Conservation (phyloP, 2,797 vertebrate genomes). For the Apogon talboti region DNA sequence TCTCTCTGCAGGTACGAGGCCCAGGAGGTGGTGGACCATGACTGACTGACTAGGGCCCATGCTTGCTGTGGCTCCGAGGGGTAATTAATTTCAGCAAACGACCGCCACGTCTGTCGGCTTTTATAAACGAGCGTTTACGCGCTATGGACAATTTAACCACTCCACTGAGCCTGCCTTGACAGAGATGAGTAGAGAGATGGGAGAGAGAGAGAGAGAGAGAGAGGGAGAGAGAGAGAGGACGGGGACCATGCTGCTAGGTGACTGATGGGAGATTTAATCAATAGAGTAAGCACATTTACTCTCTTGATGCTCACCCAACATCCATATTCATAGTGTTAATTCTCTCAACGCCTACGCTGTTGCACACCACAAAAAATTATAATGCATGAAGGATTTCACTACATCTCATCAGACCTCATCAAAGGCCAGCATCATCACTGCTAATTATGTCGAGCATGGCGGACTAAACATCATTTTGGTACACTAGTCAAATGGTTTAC, state of each 20-base stretch:
- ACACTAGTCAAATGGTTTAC: slow-evolving; percentile 42
- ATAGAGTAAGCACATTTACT: slow-evolving; percentile 84
- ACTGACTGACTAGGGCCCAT: slow-evolving; percentile 81
- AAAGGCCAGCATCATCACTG: slow-evolving; percentile 68
- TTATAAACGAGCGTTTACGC: slow-evolving; percentile 88
- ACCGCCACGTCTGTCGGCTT: slow-evolving; percentile 86
- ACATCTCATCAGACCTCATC: slow-evolving; percentile 75
- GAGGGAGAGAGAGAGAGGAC: slow-evolving; percentile 19
- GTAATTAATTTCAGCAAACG: slow-evolving; percentile 89
- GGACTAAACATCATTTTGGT: slow-evolving; percentile 53
- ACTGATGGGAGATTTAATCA: slow-evolving; percentile 83
- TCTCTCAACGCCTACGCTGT: slow-evolving; percentile 70
- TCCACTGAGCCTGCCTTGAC: slow-evolving; percentile 81
- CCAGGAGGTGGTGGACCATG: slow-evolving; percentile 75
- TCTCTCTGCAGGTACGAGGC: slow-evolving; percentile 69
- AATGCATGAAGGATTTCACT: slow-evolving; percentile 73
- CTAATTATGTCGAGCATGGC: slow-evolving; percentile 67
- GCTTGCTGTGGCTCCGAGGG: slow-evolving; percentile 79
- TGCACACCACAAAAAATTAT: slow-evolving; percentile 70
- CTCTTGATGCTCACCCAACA: slow-evolving; percentile 75
- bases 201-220: slow-evolving; percentile 8
- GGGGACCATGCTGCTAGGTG: slow-evolving; percentile 64
- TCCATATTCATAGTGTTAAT: slow-evolving; percentile 82
- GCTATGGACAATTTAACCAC: slow-evolving; percentile 88
- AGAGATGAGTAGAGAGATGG: slow-evolving; percentile 74